Conservation (phyloP, 1,140 invertebrate species). For the Capitella teleta region DNA sequence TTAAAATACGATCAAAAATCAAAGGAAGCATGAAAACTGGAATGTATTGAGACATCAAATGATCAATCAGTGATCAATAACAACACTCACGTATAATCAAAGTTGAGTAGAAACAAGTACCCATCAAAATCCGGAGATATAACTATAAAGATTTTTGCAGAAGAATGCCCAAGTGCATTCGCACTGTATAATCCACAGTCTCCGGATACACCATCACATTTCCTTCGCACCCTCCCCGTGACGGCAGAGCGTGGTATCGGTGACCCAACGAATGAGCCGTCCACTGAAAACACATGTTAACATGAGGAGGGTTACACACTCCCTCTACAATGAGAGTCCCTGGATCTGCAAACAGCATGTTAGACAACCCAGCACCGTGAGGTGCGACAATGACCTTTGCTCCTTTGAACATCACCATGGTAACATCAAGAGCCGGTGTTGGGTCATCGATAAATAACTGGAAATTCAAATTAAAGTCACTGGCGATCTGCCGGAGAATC, state of each 20-base stretch:
- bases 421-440: background rate
- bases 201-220: too few relatives aligned
- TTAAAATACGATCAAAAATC: too few relatives aligned
- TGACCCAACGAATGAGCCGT: slow-evolving; percentile 8
- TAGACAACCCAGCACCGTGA: slow-evolving; percentile 12
- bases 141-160: too few relatives aligned
- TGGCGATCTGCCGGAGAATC: background rate
- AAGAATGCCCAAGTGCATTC: too few relatives aligned
- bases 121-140: too few relatives aligned
- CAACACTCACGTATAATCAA: too few relatives aligned
- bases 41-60: too few relatives aligned
- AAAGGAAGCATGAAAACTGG: too few relatives aligned
- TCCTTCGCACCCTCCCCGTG: slow-evolving; percentile 8
- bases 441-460: slow-evolving; percentile 7
- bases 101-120: too few relatives aligned
- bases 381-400: slow-evolving; percentile 10
- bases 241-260: slow-evolving; percentile 11
- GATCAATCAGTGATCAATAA: too few relatives aligned
- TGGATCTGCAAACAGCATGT: slow-evolving; percentile 8
- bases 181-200: too few relatives aligned
- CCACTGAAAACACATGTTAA: slow-evolving; percentile 14
- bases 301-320: slow-evolving; percentile 13
- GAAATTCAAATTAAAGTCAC: background rate
- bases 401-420: slow-evolving; percentile 8
- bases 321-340: slow-evolving; percentile 10